Evolutionary conservation across 2,797 vertebrate species (phyloP).

Genomic region (Peromyscus aztecus): DNA sequence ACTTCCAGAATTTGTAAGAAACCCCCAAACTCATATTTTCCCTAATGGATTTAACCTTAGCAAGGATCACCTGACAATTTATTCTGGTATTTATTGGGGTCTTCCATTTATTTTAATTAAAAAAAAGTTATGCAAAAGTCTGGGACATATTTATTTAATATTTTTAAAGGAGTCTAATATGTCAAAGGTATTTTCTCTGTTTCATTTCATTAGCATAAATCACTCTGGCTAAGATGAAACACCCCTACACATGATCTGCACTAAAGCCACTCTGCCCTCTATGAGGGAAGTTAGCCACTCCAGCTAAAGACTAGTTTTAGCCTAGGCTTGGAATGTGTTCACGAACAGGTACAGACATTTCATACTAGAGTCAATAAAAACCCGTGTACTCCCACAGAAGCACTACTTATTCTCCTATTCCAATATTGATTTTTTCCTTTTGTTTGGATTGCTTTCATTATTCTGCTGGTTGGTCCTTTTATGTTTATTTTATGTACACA

Average conservation of each 20-base stretch:
- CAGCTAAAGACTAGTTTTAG: conserved; percentile 66
- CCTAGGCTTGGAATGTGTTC: conserved; percentile 78
- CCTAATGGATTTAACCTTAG: conserved; percentile 68
- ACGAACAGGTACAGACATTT: conserved; percentile 83
- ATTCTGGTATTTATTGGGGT: conserved; percentile 71
- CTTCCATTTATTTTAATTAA: conserved; percentile 81
- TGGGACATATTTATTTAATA: conserved; percentile 82
- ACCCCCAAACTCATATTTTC: not conserved
- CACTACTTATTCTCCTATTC: conserved; percentile 32
- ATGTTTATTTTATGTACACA: not conserved
- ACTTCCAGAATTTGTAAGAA: conserved; percentile 60
- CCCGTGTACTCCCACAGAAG: conserved; percentile 54
- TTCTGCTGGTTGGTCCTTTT: conserved; percentile 46
- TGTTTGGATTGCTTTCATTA: conserved; percentile 55
- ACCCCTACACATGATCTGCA: conserved; percentile 81
- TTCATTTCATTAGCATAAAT: conserved; percentile 83
- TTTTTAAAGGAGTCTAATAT: conserved; percentile 77
- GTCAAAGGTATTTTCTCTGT: conserved; percentile 80
- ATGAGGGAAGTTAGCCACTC: conserved; percentile 79
- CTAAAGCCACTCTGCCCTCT: conserved; percentile 81
- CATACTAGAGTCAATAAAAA: conserved; percentile 76
- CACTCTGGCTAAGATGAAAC: conserved; percentile 81
- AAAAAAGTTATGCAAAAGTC: conserved; percentile 75
- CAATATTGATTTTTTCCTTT: not conserved
- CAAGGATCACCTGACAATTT: conserved; percentile 73